phyloP scores from a whole-genome alignment of 2,797 vertebrate species.

The Liparis tanakae region DNA sequence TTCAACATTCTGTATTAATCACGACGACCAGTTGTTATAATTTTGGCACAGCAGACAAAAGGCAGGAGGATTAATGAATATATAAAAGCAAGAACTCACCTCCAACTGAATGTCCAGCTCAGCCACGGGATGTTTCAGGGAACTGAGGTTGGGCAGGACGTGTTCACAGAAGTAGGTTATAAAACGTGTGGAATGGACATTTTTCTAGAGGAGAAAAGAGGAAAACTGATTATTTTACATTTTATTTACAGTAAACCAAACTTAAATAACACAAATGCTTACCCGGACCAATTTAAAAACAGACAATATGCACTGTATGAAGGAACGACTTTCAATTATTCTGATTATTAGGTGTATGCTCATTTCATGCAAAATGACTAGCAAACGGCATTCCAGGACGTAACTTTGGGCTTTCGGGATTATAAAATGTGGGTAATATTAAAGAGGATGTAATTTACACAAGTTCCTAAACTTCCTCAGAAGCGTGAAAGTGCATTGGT shows the following conservation, averaged over 20 bases:
- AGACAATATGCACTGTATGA: background rate
- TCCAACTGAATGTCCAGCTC: conserved; percentile 97
- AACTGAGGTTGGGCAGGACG: conserved; percentile 93
- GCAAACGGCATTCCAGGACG: background rate
- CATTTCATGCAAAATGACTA: background rate
- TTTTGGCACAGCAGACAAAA: background rate
- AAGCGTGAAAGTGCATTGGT: background rate
- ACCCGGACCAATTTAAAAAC: background rate
- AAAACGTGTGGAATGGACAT: conserved; percentile 98
- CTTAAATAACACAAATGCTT: background rate
- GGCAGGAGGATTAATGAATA: background rate
- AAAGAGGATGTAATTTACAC: background rate
- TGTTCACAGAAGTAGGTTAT: conserved; percentile 98
- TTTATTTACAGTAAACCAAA: background rate
- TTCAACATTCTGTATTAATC: background rate
- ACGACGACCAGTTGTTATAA: background rate
- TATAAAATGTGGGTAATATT: no score
- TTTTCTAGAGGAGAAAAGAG: conserved; percentile 86
- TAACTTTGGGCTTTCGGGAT: background rate
- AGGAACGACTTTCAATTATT: background rate
- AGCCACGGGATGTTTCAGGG: conserved; percentile 92
- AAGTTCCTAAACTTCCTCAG: no score
- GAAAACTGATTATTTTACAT: background rate
- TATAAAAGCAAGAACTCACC: conserved; percentile 74
- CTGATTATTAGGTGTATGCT: background rate